phyloP scores from a whole-genome alignment of 1,140 invertebrate species.

The Drosophila quadrilineata region DNA sequence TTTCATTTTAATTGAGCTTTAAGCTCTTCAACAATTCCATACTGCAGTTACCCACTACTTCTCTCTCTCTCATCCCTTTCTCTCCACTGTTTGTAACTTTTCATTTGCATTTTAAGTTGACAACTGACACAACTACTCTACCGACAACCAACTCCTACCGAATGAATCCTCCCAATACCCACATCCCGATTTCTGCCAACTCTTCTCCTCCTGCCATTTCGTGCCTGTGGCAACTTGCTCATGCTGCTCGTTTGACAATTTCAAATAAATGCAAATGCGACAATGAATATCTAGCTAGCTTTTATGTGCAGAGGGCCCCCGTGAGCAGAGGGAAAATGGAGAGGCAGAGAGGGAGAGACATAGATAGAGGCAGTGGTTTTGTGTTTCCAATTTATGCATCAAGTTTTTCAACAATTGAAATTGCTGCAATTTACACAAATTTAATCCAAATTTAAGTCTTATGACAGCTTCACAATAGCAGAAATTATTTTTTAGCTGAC shows the following conservation, averaged over 20 bases:
- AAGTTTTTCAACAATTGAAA: constrained; percentile 3
- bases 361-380: background rate
- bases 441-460: background rate
- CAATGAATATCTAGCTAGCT: constrained; percentile 24
- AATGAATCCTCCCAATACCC: background rate
- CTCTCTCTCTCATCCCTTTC: background rate
- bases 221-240: too few species aligned
- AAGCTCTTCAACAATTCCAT: constrained; percentile 18
- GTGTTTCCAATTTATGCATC: constrained; percentile 3
- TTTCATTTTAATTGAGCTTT: constrained; percentile 50
- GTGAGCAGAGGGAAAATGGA: background rate
- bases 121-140: too few species aligned
- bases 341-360: background rate
- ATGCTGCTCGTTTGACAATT: too few species aligned
- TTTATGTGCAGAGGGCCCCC: background rate
- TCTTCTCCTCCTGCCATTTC: background rate
- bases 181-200: background rate
- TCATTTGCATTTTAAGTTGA: constrained; percentile 22
- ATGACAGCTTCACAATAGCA: too few species aligned
- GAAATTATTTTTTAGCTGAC: too few species aligned
- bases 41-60: background rate
- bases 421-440: constrained; percentile 4
- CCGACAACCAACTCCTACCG: too few species aligned
- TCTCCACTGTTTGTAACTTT: constrained; percentile 1
- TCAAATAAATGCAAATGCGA: constrained; percentile 33